Evolutionary conservation across 2,888 invertebrate genomes (phyloP).

Genomic region (Cacoxenus indagator): DNA sequence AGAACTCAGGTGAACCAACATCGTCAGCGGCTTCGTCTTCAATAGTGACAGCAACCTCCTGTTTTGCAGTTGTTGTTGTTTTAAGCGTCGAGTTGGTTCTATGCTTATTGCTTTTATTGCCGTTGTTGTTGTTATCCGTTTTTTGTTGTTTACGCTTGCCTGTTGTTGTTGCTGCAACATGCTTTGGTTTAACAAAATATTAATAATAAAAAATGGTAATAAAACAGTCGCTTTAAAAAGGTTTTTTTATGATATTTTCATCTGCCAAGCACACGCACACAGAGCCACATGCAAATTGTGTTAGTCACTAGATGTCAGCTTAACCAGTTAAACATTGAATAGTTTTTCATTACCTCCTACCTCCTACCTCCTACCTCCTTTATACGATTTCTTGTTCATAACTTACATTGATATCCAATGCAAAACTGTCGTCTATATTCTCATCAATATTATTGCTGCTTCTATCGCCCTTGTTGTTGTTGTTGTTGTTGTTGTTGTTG

Average conservation of each 20-base stretch:
- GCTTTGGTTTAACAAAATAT: conserved; percentile 38
- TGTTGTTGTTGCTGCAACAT: conserved; percentile 41
- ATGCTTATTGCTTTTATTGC: conserved; percentile 36
- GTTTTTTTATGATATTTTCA: no score
- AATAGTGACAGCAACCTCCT: background rate
- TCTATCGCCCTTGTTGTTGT: background rate
- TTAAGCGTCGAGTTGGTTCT: no score
- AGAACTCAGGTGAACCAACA: conserved; percentile 36
- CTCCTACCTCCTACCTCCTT: no score
- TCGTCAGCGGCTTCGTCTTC: conserved; percentile 13
- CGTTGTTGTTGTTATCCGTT: background rate
- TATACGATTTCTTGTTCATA: no score
- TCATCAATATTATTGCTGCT: conserved; percentile 8
- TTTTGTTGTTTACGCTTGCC: background rate
- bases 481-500: background rate
- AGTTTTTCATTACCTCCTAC: background rate
- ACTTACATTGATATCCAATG: conserved; percentile 47
- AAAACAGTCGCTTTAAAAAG: background rate
- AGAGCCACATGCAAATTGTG: no score
- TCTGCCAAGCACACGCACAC: no score
- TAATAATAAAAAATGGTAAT: background rate
- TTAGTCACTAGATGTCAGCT: conserved; percentile 35
- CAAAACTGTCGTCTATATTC: conserved; percentile 37
- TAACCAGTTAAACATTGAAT: conserved; percentile 25
- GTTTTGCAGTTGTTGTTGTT: no score